Evolutionary conservation across 2,888 invertebrate species (phyloP), one percentile per base, ranked within the genome.

Genomic region (Nephrotoma flavescens): DNA sequence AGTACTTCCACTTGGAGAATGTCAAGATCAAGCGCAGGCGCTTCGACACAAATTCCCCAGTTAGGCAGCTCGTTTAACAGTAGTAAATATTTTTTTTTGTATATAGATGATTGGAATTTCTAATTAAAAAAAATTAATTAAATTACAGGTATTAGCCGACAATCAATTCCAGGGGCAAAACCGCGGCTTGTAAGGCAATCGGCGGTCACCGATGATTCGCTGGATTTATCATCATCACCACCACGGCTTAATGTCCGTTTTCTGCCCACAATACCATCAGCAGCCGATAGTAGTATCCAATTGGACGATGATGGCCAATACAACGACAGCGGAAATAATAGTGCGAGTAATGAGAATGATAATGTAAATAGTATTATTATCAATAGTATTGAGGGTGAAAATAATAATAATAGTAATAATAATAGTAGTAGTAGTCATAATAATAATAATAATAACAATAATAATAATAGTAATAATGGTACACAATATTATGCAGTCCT

Each of bases 1-100:
- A 96, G 96, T 89, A 97, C 97, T 19, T 96, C 96, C 89, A 97
- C 97, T 87, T 97, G 97, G 95, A 93, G 97, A 88, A 94, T 97
- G 89, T 97, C 97, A 9, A 93, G 97, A 86, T 97, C 97, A 85
- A 97, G 96, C 90, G 95, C 91, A 2, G 91, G 92, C 6, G 93
- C 95, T 89, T 94, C 91, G 44, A 92, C 92, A 2, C 91, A 92
- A 5, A 87, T 92, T 86, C 91, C 92, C 4, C 89, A 91, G 93
- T 89, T 91, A 89, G 89, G 89, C 89, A 92, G 90, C 91, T 88
- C 88, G 88, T 84, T 15, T 42, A 57, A 83, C 19, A 71, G 9
- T 47, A 52, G 84, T 83, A 87, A 83, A 85, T 12, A 86, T 42
- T 57, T 41, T 31, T 2, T 41, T 86, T 41, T 19, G 15, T 0